phyloP scores from a whole-genome alignment of 2,888 invertebrate genomes.

The Drosophila hamatofila region DNA sequence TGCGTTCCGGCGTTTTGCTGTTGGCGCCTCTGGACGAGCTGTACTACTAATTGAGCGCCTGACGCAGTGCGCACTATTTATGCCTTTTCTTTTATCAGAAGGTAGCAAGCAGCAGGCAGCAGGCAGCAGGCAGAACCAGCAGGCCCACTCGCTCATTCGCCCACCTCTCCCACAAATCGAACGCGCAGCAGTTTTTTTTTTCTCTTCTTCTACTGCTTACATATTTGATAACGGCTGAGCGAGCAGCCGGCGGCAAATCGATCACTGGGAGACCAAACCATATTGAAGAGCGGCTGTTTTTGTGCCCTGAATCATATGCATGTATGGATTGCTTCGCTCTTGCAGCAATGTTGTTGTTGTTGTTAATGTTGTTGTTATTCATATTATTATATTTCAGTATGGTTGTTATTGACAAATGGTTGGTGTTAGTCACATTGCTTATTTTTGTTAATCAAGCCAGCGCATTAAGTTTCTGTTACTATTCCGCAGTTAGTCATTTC shows the following conservation, averaged over 20 bases:
- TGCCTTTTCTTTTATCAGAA: conserved; percentile 60
- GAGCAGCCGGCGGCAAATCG: conserved; percentile 11
- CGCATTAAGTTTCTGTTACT: not conserved
- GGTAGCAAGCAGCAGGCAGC: not conserved
- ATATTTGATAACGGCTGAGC: conserved; percentile 37
- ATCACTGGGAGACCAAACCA: conserved; percentile 37
- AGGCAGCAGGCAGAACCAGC: conserved; percentile 14
- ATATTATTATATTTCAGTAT: too few species aligned
- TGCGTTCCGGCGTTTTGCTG: conserved; percentile 33
- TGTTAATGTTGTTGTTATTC: too few species aligned
- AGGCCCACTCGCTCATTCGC: conserved; percentile 8
- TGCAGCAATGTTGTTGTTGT: not conserved
- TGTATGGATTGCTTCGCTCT: conserved; percentile 1
- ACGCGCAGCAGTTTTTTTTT: conserved; percentile 15
- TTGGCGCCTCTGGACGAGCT: conserved; percentile 48
- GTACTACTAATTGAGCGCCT: conserved; percentile 60
- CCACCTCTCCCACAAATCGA: conserved; percentile 40
- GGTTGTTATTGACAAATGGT: not conserved
- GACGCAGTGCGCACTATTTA: conserved; percentile 60
- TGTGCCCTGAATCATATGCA: conserved; percentile 35
- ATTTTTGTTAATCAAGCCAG: not conserved
- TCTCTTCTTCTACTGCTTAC: not conserved
- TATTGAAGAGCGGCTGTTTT: conserved; percentile 52
- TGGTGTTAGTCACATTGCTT: conserved; percentile 34
- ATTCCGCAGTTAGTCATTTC: conserved; percentile 23